Evolutionary conservation across 2,113 vertebrate species (phyloP), one percentile per base, ranked within the genome.

Genomic region (Sander vitreus): DNA sequence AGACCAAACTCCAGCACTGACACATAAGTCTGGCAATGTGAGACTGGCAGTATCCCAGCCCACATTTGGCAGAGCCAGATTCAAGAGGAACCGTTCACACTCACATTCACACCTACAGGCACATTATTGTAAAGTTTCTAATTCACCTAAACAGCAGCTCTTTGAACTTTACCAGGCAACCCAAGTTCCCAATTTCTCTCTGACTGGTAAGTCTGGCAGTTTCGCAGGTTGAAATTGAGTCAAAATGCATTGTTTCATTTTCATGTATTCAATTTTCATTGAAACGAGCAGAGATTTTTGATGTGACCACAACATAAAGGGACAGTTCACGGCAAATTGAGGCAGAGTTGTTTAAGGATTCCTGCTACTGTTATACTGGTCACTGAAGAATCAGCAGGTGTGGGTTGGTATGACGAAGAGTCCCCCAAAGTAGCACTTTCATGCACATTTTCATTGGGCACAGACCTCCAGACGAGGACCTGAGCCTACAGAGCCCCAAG

Each of bases 381-480:
- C 27, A 47, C 45, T 2, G 0, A 14, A 43, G 63, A 7, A 6
- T 71, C 59, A 75, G 65, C n/a, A 68, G 36, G 25, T 39, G 58
- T 79, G 7, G 30, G 71, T 36, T 45, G 53, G 39, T 66, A 55
- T 25, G 16, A 76, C 1, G 0, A 67, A 15, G 25, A n/a, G 21
- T 9, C 75, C 45, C 57, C 39, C 63, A 8, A 69, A 76, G 53
- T 27, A 23, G 50, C 16, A n/a, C 9, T 19, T 50, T 62, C 39
- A 66, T 50, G 47, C 64, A 55, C 33, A 50, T 70, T 67, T 76
- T 48, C 64, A 54, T 21, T 30, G n/a, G 57, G 47, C 60, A 50
- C 50, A 79, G 10, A 62, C 73, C 39, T 71, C 51, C 74, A 80
- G 45, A 54, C 48, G 50, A 39, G 30, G 50, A n/a, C 59, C 25